Base-by-base conservation (phyloP, 2,113 vertebrate genomes). In the Lepisosteus osseus region DNA sequence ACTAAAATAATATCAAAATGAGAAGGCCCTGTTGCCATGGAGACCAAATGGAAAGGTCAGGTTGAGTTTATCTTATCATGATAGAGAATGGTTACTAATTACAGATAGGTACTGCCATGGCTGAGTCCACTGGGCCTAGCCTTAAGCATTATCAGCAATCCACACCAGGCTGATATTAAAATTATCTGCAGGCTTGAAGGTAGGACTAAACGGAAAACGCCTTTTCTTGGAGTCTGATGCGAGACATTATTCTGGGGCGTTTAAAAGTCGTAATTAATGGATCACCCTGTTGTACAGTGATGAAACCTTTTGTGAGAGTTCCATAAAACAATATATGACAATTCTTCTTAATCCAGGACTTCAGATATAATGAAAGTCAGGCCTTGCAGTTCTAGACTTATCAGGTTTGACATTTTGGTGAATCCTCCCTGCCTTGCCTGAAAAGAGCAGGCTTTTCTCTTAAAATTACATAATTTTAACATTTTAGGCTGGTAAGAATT, bases 51-150 rank as follows among this genome's bases (percentile, higher is more conserved):
- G 85, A 91, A 91, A 92, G 93, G 75, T 94, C 85, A 79, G 88
- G 78, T 77, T n/a, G 79, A 86, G 90, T 93, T 95, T 94, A 93
- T 94, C 93, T 90, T 89, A 89, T 93, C 86, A 84, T 69, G 92
- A 94, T 94, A 85, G 86, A 86, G 91, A 90, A 91, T 86, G 92
- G 91, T 94, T 94, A 92, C 90, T 81, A 92, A 93, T 92, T 93
- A 78, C 89, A 91, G 92, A 94, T 92, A 93, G 90, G 88, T 88
- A 77, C 86, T 80, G 81, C 83, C 79, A 88, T 79, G 82, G 75
- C 78, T 80, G 63, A 74, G 85, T 89, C 87, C 87, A 90, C 77
- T 78, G 85, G 92, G 88, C 87, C 88, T 86, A 76, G 72, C 86
- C 85, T 94, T 86, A 83, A 75, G 61, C 84, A 68, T 82, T 93